Evolutionary conservation across 2,113 vertebrate species (phyloP).

Genomic region (Malurus cyaneus): DNA sequence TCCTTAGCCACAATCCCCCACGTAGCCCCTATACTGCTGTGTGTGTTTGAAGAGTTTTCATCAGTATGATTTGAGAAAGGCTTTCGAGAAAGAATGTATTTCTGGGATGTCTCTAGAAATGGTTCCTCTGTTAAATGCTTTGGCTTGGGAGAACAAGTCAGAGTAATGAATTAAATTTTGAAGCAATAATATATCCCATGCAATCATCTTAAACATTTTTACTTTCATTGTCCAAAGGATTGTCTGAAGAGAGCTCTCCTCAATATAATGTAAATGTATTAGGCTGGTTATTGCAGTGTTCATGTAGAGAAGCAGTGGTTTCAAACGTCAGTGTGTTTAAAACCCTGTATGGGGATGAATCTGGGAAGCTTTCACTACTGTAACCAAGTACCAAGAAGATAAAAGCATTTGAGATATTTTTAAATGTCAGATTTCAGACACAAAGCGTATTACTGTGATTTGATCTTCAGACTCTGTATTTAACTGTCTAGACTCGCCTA

Average conservation of each 20-base stretch:
- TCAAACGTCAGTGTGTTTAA: background rate
- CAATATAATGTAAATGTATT: background rate
- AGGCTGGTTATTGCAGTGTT: background rate
- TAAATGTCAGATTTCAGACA: slow-evolving; percentile 45
- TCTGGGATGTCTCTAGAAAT: background rate
- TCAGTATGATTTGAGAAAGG: background rate
- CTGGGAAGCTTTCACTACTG: background rate
- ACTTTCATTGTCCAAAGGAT: background rate
- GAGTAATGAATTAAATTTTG: background rate
- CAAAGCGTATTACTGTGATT: background rate
- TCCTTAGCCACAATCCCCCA: background rate
- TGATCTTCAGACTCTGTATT: slow-evolving; percentile 30
- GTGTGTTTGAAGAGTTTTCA: background rate
- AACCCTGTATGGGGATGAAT: background rate
- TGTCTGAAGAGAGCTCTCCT: background rate
- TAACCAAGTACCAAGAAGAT: background rate
- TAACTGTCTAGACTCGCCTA: slow-evolving; percentile 3
- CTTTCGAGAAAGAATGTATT: background rate
- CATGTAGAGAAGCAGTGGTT: background rate
- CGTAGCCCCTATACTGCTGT: background rate
- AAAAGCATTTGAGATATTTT: slow-evolving; percentile 24
- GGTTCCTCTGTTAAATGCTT: background rate
- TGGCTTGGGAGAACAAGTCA: background rate
- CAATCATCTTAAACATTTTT: background rate
- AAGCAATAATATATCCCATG: background rate